phyloP scores from a whole-genome alignment of 2,888 invertebrate genomes.

The Stenoptilia bipunctidactyla region DNA sequence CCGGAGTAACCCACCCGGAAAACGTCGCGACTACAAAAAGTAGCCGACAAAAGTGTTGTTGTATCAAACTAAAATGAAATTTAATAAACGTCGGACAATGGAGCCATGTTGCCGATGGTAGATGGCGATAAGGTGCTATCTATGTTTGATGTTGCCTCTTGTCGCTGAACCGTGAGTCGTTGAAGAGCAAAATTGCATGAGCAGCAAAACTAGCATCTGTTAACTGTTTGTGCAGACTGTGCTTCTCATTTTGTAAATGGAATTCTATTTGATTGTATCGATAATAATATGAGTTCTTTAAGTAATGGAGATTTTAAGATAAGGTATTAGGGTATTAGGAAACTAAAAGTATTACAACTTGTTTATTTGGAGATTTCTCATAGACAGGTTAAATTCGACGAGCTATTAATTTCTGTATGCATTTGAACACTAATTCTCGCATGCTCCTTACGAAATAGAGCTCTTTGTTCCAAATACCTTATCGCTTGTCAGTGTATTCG shows the following conservation, averaged over 20 bases:
- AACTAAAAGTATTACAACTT: too few species aligned
- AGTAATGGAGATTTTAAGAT: conserved; percentile 4
- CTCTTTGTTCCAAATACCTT: too few species aligned
- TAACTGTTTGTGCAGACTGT: conserved; percentile 52
- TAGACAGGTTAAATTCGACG: too few species aligned
- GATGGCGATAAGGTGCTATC: conserved; percentile 68
- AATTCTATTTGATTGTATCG: conserved; percentile 29
- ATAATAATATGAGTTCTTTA: not conserved
- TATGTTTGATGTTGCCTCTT: conserved; percentile 69
- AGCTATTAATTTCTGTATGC: too few species aligned
- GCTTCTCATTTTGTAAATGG: conserved; percentile 67
- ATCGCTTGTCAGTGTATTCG: too few species aligned
- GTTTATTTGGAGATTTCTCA: too few species aligned
- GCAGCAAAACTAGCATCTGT: conserved; percentile 57
- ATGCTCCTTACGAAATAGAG: too few species aligned
- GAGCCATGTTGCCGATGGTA: conserved; percentile 56
- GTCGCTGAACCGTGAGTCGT: conserved; percentile 61
- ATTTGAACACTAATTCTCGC: too few species aligned
- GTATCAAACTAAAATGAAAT: conserved; percentile 70
- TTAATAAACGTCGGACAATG: conserved; percentile 67
- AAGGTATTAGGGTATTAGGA: too few species aligned
- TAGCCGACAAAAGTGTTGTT: conserved; percentile 68
- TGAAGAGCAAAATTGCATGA: conserved; percentile 63
- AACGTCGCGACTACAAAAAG: conserved; percentile 67
- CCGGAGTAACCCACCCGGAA: conserved; percentile 63